Conservation (phyloP, 2,888 invertebrate species). For the Chloroclystis v-ata region DNA sequence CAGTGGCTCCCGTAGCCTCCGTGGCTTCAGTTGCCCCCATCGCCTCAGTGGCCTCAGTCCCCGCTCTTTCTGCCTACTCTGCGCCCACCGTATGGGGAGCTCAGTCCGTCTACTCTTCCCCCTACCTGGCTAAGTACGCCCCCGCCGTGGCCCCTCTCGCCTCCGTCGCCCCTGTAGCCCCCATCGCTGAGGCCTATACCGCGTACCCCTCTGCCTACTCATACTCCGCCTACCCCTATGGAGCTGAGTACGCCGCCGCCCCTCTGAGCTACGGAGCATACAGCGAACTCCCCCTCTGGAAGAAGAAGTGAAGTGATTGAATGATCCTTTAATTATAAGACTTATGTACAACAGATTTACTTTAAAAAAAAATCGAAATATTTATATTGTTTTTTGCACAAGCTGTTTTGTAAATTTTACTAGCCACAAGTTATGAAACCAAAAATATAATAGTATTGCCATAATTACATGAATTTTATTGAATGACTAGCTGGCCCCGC, state of each 20-base stretch:
- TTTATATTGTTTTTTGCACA: no score
- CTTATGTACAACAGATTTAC: not conserved
- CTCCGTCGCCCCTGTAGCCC: not conserved
- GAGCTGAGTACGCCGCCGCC: not conserved
- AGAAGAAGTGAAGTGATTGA: constrained; percentile 23
- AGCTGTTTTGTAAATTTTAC: no score
- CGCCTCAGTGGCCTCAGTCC: constrained; percentile 1
- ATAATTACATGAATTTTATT: no score
- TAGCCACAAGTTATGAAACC: no score
- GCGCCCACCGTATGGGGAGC: not conserved
- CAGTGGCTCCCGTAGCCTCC: constrained; percentile 19
- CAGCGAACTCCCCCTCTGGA: constrained; percentile 18
- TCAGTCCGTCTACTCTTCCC: not conserved
- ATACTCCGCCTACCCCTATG: not conserved
- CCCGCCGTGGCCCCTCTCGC: not conserved
- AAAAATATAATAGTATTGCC: no score
- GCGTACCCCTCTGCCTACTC: constrained; percentile 26
- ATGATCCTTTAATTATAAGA: not conserved
- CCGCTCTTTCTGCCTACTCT: not conserved
- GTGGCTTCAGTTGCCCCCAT: constrained; percentile 5
- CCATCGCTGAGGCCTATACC: constrained; percentile 28
- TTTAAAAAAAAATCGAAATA: no score
- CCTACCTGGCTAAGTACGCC: constrained; percentile 1
- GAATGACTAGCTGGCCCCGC: no score
- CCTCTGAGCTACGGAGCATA: constrained; percentile 12